Evolutionary conservation across 2,113 vertebrate species (phyloP).

Genomic region (Antigone vipio): DNA sequence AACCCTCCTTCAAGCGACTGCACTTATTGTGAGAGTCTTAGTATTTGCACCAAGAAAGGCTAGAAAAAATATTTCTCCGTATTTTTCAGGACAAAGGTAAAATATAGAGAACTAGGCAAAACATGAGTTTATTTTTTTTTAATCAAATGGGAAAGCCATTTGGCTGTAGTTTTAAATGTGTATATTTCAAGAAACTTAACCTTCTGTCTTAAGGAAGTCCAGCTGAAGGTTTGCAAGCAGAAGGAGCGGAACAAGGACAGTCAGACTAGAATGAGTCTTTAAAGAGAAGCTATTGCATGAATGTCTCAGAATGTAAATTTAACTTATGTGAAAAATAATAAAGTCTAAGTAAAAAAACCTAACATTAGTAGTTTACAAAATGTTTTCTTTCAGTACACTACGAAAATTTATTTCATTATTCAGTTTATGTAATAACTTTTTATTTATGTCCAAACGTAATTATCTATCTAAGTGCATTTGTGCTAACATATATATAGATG

Average conservation of each 20-base stretch:
- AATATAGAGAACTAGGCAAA: not conserved
- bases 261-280: not conserved
- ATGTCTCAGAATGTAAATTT: not conserved
- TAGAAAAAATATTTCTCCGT: not conserved
- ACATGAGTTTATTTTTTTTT: accelerated
- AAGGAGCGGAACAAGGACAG: not conserved
- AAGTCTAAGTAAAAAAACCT: not conserved
- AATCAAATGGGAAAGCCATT: not conserved
- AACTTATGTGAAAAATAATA: not conserved
- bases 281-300: not conserved
- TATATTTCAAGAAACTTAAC: not conserved
- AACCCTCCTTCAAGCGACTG: not conserved
- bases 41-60: not conserved
- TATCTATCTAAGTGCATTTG: not conserved
- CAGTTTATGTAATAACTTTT: not conserved
- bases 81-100: not conserved
- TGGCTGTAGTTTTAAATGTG: not conserved
- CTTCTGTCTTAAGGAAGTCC: not conserved
- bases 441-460: not conserved
- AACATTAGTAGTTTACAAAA: not conserved
- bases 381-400: not conserved
- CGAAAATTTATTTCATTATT: not conserved
- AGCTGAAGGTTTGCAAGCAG: not conserved
- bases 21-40: not conserved
- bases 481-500: not conserved